Percentiles rank a stretch among this genome's conserved stretches.
Evolutionary conservation across 1,140 invertebrate species (phyloP).

Genomic region (Euura lappo): DNA sequence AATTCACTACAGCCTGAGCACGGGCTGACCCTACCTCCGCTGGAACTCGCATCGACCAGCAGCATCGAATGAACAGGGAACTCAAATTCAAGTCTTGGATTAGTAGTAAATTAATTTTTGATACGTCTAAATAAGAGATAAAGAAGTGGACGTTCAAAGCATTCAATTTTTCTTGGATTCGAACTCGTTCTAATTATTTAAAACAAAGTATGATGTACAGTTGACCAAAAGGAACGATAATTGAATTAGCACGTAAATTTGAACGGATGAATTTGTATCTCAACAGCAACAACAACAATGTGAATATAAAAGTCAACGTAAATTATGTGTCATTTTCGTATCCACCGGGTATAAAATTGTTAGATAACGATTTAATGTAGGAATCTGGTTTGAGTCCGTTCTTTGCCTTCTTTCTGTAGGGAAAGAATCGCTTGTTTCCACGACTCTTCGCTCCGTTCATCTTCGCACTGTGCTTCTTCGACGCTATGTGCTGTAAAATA

Average conservation of each 20-base stretch:
- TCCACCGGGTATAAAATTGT: conserved; percentile 51
- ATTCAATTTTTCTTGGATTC: too few species aligned
- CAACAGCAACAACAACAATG: too few species aligned
- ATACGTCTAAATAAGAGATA: not conserved
- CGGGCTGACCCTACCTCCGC: not conserved
- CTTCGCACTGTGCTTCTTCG: conserved; percentile 51
- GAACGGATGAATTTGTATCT: too few species aligned
- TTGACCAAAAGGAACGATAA: too few species aligned
- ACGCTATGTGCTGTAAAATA: conserved; percentile 51
- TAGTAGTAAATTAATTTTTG: not conserved
- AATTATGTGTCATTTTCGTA: conserved; percentile 34
- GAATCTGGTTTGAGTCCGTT: not conserved
- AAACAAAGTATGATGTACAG: too few species aligned
- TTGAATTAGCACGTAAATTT: too few species aligned
- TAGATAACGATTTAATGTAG: conserved; percentile 32
- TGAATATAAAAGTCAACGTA: not conserved
- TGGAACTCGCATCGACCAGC: conserved; percentile 20
- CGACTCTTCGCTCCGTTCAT: conserved; percentile 40
- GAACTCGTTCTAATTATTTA: too few species aligned
- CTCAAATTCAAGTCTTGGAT: too few species aligned
- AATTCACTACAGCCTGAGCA: conserved; percentile 24
- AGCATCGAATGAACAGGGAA: conserved; percentile 16
- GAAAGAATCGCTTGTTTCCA: conserved; percentile 43
- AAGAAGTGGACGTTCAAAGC: too few species aligned
- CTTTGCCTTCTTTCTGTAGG: conserved; percentile 51